These are phyloP conservation scores for Cryptoprocta ferox DNA, from an alignment of 2,797 vertebrate species.

Conservation along the genomic window DNA sequence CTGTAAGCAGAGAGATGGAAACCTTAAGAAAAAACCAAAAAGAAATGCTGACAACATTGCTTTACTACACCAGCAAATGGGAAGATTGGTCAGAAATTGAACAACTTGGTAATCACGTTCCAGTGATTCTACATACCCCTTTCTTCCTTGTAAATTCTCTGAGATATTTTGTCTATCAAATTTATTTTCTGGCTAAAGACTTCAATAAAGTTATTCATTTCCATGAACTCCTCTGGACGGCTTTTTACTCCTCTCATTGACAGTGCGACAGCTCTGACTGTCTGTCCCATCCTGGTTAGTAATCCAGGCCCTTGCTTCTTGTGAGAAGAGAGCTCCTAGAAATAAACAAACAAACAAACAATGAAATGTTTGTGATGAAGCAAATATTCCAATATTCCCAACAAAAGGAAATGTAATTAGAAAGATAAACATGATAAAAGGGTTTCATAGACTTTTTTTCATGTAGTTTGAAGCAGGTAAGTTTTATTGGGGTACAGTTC, in stretches of 20 bases:
- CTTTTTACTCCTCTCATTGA: slow-evolving; percentile 92
- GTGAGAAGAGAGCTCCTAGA: slow-evolving; percentile 92
- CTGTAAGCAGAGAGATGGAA: not conserved
- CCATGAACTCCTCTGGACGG: slow-evolving; percentile 92
- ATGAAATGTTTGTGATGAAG: not conserved
- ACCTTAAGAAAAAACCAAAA: not conserved
- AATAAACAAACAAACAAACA: slow-evolving; percentile 18
- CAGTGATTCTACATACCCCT: slow-evolving; percentile 88
- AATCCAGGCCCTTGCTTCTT: slow-evolving; percentile 95
- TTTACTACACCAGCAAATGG: not conserved
- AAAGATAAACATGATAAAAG: not conserved
- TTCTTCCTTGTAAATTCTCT: slow-evolving; percentile 95
- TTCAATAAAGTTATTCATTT: slow-evolving; percentile 93
- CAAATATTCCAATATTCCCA: not conserved
- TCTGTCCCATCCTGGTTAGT: slow-evolving; percentile 95
- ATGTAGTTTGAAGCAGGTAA: not conserved
- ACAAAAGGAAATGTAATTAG: not conserved
- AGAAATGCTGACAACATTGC: not conserved
- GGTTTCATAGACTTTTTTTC: not conserved
- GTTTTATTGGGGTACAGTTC: not conserved
- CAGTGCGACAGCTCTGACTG: slow-evolving; percentile 92
- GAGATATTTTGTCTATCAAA: slow-evolving; percentile 94
- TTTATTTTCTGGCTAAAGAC: slow-evolving; percentile 93
- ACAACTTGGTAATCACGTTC: not conserved
- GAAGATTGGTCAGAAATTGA: not conserved